Evolutionary conservation across 2,888 invertebrate genomes (phyloP).

Genomic region (Macaria liturata): DNA sequence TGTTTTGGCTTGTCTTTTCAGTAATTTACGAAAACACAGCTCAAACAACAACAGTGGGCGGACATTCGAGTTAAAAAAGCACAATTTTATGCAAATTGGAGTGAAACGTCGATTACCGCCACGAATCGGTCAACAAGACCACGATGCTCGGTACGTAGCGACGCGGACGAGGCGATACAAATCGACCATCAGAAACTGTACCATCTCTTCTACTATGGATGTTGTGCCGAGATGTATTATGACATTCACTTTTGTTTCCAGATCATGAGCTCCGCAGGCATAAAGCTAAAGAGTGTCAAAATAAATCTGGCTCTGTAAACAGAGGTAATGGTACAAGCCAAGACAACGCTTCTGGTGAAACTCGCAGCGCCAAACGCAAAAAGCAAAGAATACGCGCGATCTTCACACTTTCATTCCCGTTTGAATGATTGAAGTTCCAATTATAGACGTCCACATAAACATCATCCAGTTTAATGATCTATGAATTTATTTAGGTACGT

Average conservation of each 20-base stretch:
- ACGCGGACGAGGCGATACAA: conserved; percentile 37
- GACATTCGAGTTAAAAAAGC: conserved; percentile 24
- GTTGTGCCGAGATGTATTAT: too few species aligned
- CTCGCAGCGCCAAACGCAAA: conserved; percentile 42
- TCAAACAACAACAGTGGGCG: background rate
- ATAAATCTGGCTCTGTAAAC: too few species aligned
- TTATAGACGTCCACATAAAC: conserved; percentile 17
- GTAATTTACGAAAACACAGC: too few species aligned
- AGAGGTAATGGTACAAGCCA: too few species aligned
- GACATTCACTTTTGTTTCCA: too few species aligned
- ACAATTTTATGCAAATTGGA: conserved; percentile 45
- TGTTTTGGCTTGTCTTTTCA: too few species aligned
- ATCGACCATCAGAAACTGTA: conserved; percentile 49
- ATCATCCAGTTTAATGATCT: conserved; percentile 31
- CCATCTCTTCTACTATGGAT: conserved; percentile 2
- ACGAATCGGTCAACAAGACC: conserved; percentile 43
- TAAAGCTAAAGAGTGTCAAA: too few species aligned
- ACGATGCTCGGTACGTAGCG: conserved; percentile 39
- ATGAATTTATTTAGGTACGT: conserved; percentile 18
- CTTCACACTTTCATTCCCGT: conserved; percentile 49
- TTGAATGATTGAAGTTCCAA: conserved; percentile 28
- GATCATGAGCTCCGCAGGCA: too few species aligned
- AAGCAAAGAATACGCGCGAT: conserved; percentile 34
- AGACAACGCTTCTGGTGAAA: conserved; percentile 47
- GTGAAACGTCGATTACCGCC: conserved; percentile 55